Evolutionary conservation across 2,113 vertebrate genomes (phyloP).

Genomic region (Sorex araneus): DNA sequence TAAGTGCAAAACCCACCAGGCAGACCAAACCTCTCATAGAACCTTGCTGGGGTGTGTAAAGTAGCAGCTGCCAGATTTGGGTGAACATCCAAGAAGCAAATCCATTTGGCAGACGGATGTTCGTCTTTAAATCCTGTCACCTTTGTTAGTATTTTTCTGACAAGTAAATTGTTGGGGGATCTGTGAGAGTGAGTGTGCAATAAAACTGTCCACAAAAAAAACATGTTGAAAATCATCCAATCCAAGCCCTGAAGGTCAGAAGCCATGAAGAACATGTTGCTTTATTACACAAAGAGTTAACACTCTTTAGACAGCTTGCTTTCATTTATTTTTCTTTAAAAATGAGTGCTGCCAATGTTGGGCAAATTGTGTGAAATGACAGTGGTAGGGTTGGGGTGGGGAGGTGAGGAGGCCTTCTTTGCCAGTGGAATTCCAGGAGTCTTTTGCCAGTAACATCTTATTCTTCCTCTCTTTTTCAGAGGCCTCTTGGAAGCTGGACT

Average conservation of each 20-base stretch:
- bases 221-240: conserved; percentile 76
- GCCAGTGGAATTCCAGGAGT: neutral
- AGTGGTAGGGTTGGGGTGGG: neutral
- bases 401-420: neutral
- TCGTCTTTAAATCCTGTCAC: conserved; percentile 71
- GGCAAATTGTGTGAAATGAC: conserved; percentile 4
- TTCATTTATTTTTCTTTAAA: conserved; percentile 62
- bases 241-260: conserved; percentile 66
- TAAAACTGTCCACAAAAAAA: conserved; percentile 79
- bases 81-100: conserved; percentile 55
- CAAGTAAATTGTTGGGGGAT: conserved; percentile 75
- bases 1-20: neutral
- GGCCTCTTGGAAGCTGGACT: no score
- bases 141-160: conserved; percentile 79
- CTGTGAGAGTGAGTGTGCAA: conserved; percentile 56
- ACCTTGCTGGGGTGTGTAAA: neutral
- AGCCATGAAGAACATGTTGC: conserved; percentile 71
- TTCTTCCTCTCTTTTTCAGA: no score
- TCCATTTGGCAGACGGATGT: conserved; percentile 34
- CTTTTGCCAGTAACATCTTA: neutral
- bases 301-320: conserved; percentile 55
- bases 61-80: conserved; percentile 11
- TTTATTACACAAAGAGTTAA: conserved; percentile 69
- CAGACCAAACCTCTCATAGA: neutral
- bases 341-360: conserved; percentile 29